These are phyloP conservation scores for Cepphus grylle DNA, from an alignment of 2,113 vertebrate species.

Conservation along the genomic window DNA sequence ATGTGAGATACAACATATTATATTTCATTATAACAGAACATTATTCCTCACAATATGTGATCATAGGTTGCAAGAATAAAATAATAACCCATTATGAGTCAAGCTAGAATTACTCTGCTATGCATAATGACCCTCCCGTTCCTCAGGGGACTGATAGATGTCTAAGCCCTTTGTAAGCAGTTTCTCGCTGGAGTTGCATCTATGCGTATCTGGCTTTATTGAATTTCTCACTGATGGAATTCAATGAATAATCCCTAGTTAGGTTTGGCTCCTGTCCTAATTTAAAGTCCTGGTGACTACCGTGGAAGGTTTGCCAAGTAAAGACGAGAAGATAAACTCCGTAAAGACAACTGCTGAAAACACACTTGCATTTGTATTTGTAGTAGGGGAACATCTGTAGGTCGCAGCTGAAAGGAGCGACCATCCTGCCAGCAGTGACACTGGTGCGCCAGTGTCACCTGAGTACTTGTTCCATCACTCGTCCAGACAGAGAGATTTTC, in stretches of 20 bases:
- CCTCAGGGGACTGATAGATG: neutral
- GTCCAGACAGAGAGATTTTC: neutral
- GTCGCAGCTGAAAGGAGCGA: neutral
- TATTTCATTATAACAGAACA: neutral
- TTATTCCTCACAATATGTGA: neutral
- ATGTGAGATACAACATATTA: neutral
- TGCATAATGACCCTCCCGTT: neutral
- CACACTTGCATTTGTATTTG: neutral
- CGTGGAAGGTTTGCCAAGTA: neutral
- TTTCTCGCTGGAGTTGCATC: neutral
- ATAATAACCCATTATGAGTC: neutral
- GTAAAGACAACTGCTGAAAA: neutral
- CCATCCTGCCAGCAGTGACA: neutral
- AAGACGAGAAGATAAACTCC: neutral
- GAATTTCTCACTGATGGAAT: neutral
- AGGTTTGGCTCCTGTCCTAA: neutral
- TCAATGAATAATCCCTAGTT: neutral
- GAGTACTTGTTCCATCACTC: neutral
- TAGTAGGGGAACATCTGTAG: neutral
- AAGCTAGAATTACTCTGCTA: neutral
- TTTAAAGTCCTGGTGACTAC: neutral
- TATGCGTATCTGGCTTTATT: neutral
- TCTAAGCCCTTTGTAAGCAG: neutral
- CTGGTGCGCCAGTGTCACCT: neutral
- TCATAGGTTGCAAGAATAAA: neutral